Evolutionary conservation across 2,797 vertebrate species (phyloP).

Genomic region (Pangasius krempfi): DNA sequence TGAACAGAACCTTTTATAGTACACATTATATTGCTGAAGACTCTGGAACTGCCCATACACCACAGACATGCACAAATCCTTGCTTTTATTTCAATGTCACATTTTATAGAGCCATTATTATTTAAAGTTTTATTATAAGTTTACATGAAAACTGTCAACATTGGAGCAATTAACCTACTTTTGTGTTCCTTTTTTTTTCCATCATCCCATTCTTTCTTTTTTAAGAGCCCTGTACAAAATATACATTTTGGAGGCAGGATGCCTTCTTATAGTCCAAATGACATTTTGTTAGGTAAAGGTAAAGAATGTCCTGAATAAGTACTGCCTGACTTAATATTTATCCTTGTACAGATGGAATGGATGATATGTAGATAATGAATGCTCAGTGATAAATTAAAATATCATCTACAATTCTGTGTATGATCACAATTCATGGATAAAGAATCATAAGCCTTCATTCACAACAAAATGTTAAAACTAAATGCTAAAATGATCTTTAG

Average conservation of each 20-base stretch:
- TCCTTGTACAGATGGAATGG: neutral
- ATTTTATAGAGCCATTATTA: neutral
- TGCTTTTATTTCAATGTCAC: neutral
- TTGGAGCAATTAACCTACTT: neutral
- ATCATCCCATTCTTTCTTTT: too few species aligned
- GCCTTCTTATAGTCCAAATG: neutral
- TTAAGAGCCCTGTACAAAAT: neutral
- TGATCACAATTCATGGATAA: neutral
- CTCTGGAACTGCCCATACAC: conserved; percentile 35
- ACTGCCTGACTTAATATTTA: neutral
- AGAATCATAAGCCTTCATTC: neutral
- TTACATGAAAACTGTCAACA: neutral
- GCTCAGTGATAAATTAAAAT: too few species aligned
- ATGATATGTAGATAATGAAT: neutral
- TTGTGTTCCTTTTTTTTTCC: neutral
- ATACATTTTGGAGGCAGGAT: neutral
- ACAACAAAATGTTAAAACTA: neutral
- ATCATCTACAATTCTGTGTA: too few species aligned
- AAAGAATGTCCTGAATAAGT: neutral
- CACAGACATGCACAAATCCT: conserved; percentile 5
- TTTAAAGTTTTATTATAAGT: neutral
- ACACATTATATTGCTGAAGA: conserved; percentile 62
- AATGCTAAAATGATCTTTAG: neutral
- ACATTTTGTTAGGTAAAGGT: neutral
- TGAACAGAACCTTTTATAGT: conserved; percentile 63